A percentile compares a stretch with the other conserved stretches of the same genome.
These are phyloP conservation scores for Paralichthys olivaceus DNA, from an alignment of 2,113 vertebrate species.

Conservation along the genomic window DNA sequence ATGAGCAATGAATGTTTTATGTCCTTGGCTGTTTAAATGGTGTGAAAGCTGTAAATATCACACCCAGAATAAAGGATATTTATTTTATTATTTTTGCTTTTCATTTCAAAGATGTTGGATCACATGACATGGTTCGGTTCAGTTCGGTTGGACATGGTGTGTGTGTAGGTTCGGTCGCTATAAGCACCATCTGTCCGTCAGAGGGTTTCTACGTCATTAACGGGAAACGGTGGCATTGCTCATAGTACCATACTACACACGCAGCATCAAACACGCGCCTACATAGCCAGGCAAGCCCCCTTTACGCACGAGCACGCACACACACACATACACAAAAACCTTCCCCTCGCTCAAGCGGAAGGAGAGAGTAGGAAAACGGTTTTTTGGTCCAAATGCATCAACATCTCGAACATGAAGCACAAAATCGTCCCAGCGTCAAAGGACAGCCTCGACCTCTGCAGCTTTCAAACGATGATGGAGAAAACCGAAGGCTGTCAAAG, in stretches of 20 bases:
- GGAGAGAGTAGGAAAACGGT: slow-evolving; percentile 18
- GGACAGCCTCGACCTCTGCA: not conserved
- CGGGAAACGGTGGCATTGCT: slow-evolving; percentile 16
- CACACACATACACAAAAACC: slow-evolving; percentile 13
- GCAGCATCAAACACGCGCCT: slow-evolving; percentile 47
- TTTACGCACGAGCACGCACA: slow-evolving; percentile 21
- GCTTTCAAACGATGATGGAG: not conserved
- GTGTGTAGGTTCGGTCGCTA: not conserved
- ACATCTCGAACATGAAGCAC: slow-evolving; percentile 15
- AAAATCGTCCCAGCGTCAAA: not conserved
- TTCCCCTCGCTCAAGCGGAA: slow-evolving; percentile 63
- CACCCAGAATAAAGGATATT: not conserved
- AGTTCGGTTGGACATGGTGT: not conserved
- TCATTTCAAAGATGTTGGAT: too few relatives aligned
- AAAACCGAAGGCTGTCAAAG: not conserved
- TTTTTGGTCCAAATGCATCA: slow-evolving; percentile 36
- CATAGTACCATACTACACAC: slow-evolving; percentile 43
- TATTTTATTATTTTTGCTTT: too few relatives aligned
- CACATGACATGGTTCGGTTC: not conserved
- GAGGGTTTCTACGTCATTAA: slow-evolving; percentile 31
- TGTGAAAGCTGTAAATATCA: not conserved
- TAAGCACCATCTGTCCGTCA: not conserved
- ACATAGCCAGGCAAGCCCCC: slow-evolving; percentile 52
- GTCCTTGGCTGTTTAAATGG: too few relatives aligned
- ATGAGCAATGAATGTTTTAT: too few relatives aligned